Percentiles rank a stretch among this genome's conserved stretches.
Evolutionary conservation across 2,888 invertebrate genomes (phyloP).

Genomic region (Aphelenchoides bicaudatus): DNA sequence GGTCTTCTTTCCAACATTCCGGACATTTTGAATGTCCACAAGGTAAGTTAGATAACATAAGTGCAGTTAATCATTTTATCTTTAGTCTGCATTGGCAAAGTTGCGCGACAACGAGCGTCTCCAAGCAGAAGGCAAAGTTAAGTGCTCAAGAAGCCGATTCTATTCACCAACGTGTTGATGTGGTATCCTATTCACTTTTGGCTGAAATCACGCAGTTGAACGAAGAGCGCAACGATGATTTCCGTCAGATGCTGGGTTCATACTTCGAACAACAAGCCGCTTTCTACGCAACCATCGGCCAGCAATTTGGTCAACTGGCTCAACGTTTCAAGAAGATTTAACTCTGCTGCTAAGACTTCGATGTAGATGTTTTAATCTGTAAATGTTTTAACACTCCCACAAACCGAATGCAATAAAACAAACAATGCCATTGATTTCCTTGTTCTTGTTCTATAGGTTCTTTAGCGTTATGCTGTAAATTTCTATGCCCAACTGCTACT

Average conservation of each 20-base stretch:
- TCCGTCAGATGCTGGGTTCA: constrained; percentile 73
- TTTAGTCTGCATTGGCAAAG: constrained; percentile 69
- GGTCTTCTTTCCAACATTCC: constrained; percentile 86
- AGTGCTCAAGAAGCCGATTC: constrained; percentile 75
- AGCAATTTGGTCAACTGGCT: constrained; percentile 43
- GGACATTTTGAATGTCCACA: constrained; percentile 82
- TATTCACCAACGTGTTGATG: constrained; percentile 75
- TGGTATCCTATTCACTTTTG: constrained; percentile 84
- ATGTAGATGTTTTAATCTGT: too few species aligned
- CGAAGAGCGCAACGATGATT: constrained; percentile 77
- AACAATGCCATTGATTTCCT: neutral
- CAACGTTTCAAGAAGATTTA: constrained; percentile 34
- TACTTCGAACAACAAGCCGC: constrained; percentile 82
- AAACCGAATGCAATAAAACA: neutral
- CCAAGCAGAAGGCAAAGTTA: constrained; percentile 77
- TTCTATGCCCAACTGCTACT: too few species aligned
- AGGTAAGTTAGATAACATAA: constrained; percentile 65
- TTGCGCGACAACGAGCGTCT: constrained; percentile 81
- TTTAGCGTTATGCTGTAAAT: too few species aligned
- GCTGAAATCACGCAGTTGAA: constrained; percentile 93
- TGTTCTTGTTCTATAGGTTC: neutral
- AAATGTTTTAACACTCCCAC: neutral
- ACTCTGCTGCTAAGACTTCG: too few species aligned
- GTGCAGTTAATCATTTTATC: constrained; percentile 10
- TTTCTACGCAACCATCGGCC: constrained; percentile 75